Evolutionary conservation across 2,113 vertebrate genomes (phyloP).

Genomic region (Smithornis capensis): DNA sequence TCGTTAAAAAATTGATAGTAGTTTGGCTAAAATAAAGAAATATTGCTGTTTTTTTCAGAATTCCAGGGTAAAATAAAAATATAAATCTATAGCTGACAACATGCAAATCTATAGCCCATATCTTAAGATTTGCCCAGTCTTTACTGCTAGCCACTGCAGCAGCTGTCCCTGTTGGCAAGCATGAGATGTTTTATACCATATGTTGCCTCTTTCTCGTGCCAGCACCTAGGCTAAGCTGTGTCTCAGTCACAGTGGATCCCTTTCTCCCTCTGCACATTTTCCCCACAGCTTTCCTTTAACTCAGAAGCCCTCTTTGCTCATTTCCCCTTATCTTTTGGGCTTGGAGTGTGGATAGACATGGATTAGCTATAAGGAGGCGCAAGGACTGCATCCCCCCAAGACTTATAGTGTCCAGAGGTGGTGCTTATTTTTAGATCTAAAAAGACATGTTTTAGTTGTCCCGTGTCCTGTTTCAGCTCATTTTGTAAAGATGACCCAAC

Average conservation of each 20-base stretch:
- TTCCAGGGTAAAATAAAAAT: neutral
- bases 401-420: accelerated
- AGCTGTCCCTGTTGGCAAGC: neutral
- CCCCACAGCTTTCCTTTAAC: neutral
- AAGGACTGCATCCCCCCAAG: neutral
- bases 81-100: neutral
- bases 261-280: neutral
- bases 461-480: neutral
- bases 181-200: neutral
- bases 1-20: neutral
- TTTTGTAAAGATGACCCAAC: neutral
- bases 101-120: neutral
- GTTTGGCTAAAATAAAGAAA: accelerated
- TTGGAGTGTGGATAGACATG: neutral
- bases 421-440: neutral
- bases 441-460: accelerated
- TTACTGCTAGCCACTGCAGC: neutral
- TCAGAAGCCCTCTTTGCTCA: neutral
- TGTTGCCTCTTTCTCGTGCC: neutral
- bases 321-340: neutral
- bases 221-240: neutral
- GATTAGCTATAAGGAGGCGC: neutral
- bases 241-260: neutral
- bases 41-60: neutral
- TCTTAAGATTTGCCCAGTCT: neutral